A percentile compares a stretch with the other conserved stretches of the same genome.
phyloP scores from a whole-genome alignment of 2,888 invertebrate species.

The Crematogaster levior region DNA sequence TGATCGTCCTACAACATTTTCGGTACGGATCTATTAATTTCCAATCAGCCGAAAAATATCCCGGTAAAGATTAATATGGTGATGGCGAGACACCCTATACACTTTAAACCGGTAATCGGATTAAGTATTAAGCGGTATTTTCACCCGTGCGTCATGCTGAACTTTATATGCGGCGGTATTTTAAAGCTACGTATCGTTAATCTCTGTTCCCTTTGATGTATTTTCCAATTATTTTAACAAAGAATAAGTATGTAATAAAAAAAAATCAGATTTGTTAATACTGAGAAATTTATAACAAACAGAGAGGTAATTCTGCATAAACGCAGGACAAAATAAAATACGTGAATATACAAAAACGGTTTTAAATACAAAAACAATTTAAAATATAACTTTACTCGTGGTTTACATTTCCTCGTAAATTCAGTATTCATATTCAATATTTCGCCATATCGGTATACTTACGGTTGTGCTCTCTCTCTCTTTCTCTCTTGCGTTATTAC shows the following conservation, averaged over 20 bases:
- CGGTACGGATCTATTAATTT: background rate
- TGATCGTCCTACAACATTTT: background rate
- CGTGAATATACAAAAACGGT: background rate
- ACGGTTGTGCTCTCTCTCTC: background rate
- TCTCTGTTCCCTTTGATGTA: constrained; percentile 24
- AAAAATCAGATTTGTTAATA: constrained; percentile 22
- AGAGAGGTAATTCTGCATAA: background rate
- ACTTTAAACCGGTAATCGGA: constrained; percentile 45
- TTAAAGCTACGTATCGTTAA: constrained; percentile 34
- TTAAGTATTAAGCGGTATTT: constrained; percentile 47
- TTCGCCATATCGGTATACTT: background rate
- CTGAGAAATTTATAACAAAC: constrained; percentile 18
- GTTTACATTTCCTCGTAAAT: constrained; percentile 1
- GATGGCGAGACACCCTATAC: constrained; percentile 24
- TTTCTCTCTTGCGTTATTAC: background rate
- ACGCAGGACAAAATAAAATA: background rate
- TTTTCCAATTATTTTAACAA: constrained; percentile 34
- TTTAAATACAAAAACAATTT: constrained; percentile 22
- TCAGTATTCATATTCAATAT: constrained; percentile 9
- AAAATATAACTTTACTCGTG: constrained; percentile 15
- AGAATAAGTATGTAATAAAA: background rate
- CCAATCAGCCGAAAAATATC: background rate
- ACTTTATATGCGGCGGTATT: constrained; percentile 43
- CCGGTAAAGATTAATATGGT: constrained; percentile 9
- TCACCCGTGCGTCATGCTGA: constrained; percentile 42